phyloP scores from a whole-genome alignment of 2,888 invertebrate genomes.

The Keiferia lycopersicella region DNA sequence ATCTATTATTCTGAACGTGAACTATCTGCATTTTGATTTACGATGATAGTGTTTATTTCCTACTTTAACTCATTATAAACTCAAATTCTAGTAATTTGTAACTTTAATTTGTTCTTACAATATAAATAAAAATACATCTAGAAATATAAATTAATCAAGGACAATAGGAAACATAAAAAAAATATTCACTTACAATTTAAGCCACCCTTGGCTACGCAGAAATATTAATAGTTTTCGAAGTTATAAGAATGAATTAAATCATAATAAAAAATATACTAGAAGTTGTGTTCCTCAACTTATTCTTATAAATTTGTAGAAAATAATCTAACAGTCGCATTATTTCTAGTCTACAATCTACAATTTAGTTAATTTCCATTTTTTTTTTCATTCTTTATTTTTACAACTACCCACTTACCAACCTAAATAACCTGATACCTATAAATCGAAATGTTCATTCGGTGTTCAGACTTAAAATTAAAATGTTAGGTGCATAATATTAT shows the following conservation, averaged over 20 bases:
- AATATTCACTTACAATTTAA: slow-evolving; percentile 2
- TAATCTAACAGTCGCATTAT: too few relatives aligned
- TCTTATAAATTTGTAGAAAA: neutral
- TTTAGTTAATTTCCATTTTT: too few relatives aligned
- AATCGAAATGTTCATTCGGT: slow-evolving; percentile 54
- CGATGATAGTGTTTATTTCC: too few relatives aligned
- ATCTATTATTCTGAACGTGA: neutral
- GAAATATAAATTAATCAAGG: neutral
- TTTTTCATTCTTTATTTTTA: too few relatives aligned
- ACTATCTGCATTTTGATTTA: neutral
- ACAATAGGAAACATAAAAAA: slow-evolving; percentile 16
- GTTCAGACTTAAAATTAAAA: slow-evolving; percentile 55
- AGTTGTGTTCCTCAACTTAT: neutral
- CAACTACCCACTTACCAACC: too few relatives aligned
- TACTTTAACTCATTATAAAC: too few relatives aligned
- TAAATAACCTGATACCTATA: neutral
- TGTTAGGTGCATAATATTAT: slow-evolving; percentile 34
- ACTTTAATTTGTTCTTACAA: neutral
- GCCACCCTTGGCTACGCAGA: too few relatives aligned
- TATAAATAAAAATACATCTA: neutral
- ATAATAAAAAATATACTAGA: too few relatives aligned
- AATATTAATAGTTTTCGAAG: neutral
- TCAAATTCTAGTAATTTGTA: neutral
- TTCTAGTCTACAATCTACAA: too few relatives aligned
- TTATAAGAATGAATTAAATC: neutral